Percentiles rank a stretch among this genome's conserved stretches.
These are phyloP conservation scores for Pristionchus entomophagus DNA, from an alignment of 2,888 invertebrate genomes.

Conservation along the genomic window DNA sequence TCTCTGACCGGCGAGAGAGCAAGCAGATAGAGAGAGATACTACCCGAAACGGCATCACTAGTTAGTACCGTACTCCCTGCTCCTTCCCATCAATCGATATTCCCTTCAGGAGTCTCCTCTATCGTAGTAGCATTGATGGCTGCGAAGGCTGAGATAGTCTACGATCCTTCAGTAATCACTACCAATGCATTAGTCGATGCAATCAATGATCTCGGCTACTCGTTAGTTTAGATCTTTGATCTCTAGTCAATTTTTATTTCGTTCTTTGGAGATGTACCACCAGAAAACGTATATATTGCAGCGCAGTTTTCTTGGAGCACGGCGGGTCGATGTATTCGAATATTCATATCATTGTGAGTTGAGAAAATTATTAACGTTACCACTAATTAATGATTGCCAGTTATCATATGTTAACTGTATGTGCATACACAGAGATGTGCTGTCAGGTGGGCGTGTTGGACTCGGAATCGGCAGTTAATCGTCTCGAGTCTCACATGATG, in stretches of 20 bases:
- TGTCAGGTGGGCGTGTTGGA: slow-evolving; percentile 91
- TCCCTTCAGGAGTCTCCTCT: slow-evolving; percentile 85
- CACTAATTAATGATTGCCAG: too few relatives aligned
- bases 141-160: slow-evolving; percentile 94
- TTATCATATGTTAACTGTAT: too few relatives aligned
- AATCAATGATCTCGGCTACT: slow-evolving; percentile 80
- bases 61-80: background rate
- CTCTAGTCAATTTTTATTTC: background rate
- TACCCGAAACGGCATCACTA: too few relatives aligned
- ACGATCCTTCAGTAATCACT: slow-evolving; percentile 85
- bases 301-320: slow-evolving; percentile 61
- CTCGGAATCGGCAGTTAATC: slow-evolving; percentile 93
- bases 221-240: background rate
- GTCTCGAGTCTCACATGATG: slow-evolving; percentile 86
- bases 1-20: too few relatives aligned
- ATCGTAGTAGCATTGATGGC: slow-evolving; percentile 93
- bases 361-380: too few relatives aligned
- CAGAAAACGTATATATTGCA: background rate
- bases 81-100: too few relatives aligned
- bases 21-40: too few relatives aligned
- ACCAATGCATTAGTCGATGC: slow-evolving; percentile 88
- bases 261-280: background rate
- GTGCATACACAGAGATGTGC: too few relatives aligned
- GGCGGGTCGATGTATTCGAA: slow-evolving; percentile 62
- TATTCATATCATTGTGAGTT: slow-evolving; percentile 64